phyloP scores from a whole-genome alignment of 2,797 vertebrate species.

The Lacerta viridis region DNA sequence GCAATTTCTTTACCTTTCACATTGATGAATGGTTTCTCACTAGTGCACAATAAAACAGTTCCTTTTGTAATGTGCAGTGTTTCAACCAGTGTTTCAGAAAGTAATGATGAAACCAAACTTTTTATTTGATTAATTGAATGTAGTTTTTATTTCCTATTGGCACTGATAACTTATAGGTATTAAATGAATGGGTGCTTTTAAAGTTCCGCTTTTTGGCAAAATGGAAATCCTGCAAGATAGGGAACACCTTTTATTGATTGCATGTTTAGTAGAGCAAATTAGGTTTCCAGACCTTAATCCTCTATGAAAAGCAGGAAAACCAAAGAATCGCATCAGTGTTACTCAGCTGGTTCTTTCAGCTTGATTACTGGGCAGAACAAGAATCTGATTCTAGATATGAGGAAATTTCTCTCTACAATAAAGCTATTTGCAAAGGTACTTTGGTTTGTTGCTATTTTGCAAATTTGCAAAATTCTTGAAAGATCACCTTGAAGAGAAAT shows the following conservation, averaged over 20 bases:
- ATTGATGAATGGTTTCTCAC: conserved; percentile 73
- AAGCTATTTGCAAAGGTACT: no score
- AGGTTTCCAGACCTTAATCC: conserved; percentile 65
- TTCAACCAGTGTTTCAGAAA: conserved; percentile 47
- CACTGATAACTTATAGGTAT: conserved; percentile 42
- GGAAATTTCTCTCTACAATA: conserved; percentile 57
- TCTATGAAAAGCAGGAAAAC: conserved; percentile 66
- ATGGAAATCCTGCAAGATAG: conserved; percentile 54
- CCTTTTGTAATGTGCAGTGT: conserved; percentile 49
- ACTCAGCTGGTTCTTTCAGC: conserved; percentile 56
- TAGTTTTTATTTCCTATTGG: conserved; percentile 48
- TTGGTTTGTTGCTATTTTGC: no score
- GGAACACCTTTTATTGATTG: conserved; percentile 58
- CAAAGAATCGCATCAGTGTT: conserved; percentile 49
- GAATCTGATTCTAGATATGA: conserved; percentile 63
- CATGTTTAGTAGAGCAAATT: conserved; percentile 60
- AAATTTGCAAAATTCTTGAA: no score
- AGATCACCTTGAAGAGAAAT: no score
- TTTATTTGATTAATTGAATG: conserved; percentile 57
- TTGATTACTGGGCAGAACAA: conserved; percentile 60
- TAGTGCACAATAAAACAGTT: conserved; percentile 61
- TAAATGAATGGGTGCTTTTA: conserved; percentile 47
- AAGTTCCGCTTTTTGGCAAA: conserved; percentile 46
- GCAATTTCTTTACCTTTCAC: conserved; percentile 76
- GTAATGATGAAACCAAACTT: conserved; percentile 33